Percentiles rank a stretch among this genome's conserved stretches.
Conservation (phyloP, 92 coral and sea anemone genomes). For the Paramuricea clavata region DNA sequence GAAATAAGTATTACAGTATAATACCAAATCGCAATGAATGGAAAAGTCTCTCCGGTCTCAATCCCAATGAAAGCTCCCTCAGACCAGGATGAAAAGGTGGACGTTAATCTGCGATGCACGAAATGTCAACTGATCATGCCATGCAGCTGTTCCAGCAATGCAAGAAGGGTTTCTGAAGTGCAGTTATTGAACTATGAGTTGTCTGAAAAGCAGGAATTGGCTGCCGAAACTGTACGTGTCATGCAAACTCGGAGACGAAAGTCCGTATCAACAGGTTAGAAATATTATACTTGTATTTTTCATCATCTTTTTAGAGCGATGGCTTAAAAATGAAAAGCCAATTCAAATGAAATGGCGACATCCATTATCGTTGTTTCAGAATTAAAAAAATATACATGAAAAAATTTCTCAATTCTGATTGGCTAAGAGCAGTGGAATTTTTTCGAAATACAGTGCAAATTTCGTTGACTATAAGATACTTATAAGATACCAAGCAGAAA, state of each 20-base stretch:
- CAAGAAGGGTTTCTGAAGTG: conserved; percentile 7
- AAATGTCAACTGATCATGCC: conserved; percentile 37
- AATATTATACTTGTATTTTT: not conserved
- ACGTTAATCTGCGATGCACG: not conserved
- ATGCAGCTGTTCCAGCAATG: conserved; percentile 10
- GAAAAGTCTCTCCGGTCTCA: conserved; percentile 20
- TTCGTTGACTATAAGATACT: too few species aligned
- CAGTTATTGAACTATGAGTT: conserved; percentile 7
- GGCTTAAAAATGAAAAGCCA: too few species aligned
- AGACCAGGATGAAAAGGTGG: not conserved
- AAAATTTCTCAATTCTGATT: too few species aligned
- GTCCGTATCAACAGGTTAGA: not conserved
- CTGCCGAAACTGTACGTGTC: conserved; percentile 26
- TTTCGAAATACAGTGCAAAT: too few species aligned
- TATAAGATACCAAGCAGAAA: too few species aligned
- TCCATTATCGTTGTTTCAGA: too few species aligned
- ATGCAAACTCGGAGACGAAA: conserved; percentile 22
- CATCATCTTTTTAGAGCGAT: too few species aligned
- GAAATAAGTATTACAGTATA: not conserved
- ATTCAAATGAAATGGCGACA: too few species aligned
- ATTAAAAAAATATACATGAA: too few species aligned
- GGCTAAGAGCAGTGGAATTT: too few species aligned
- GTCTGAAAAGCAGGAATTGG: conserved; percentile 30
- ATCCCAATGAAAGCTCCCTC: not conserved
- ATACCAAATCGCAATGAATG: not conserved